A percentile compares a stretch with the other conserved stretches of the same genome.
These are phyloP conservation scores for Drosophila mojavensis DNA, from an alignment of 1,140 invertebrate species.

Conservation along the genomic window DNA sequence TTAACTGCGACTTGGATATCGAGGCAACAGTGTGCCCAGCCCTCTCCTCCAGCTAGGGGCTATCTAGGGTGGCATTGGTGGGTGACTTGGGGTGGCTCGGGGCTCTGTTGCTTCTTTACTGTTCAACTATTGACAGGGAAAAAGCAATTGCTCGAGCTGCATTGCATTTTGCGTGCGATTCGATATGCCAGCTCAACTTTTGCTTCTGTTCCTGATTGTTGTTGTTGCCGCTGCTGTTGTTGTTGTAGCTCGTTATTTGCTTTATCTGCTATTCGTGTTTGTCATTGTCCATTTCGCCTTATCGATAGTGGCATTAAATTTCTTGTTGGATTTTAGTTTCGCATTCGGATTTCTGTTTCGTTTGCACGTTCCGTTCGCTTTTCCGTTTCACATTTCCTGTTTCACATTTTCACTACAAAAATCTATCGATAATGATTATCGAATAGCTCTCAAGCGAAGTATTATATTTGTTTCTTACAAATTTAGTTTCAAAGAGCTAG, in stretches of 20 bases:
- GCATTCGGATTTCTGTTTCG: not conserved
- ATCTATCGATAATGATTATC: not conserved
- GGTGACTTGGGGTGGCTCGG: not conserved
- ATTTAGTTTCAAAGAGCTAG: too few relatives aligned
- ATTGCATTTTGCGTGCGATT: constrained; percentile 60
- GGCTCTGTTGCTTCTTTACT: constrained; percentile 13
- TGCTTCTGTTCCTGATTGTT: not conserved
- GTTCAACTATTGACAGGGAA: constrained; percentile 23
- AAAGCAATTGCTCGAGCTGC: constrained; percentile 46
- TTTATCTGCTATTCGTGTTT: constrained; percentile 24
- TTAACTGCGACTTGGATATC: constrained; percentile 45
- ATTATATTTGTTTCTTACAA: not conserved
- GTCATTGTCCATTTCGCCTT: constrained; percentile 10
- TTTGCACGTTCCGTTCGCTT: not conserved
- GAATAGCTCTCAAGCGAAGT: not conserved
- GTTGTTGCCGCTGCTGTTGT: constrained; percentile 26
- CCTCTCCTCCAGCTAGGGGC: not conserved
- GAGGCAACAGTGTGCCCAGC: not conserved
- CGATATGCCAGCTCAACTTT: constrained; percentile 46
- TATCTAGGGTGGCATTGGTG: not conserved
- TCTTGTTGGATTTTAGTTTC: constrained; percentile 19
- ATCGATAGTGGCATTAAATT: constrained; percentile 50
- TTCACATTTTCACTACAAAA: constrained; percentile 42
- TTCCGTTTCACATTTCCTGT: not conserved
- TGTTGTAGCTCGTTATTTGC: constrained; percentile 28